These are phyloP conservation scores for Lytechinus pictus DNA, from an alignment of 35 echinoderm and acorn worm genomes.

Conservation along the genomic window DNA sequence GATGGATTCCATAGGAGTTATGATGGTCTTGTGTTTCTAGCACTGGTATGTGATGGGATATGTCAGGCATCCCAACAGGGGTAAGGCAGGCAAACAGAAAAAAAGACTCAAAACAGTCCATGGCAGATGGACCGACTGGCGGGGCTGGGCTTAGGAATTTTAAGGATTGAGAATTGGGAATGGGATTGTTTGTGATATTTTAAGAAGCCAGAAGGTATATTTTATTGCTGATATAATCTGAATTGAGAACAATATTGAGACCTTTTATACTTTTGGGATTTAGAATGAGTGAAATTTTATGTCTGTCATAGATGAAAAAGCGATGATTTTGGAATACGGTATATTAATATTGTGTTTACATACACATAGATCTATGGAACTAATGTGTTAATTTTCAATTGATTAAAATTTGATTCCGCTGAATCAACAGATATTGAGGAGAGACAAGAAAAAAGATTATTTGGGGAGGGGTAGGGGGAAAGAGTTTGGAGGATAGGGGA, in stretches of 20 bases:
- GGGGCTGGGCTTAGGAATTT: background rate
- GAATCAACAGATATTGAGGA: background rate
- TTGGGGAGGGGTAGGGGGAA: background rate
- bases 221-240: too few species aligned
- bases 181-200: background rate
- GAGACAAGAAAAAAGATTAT: too few species aligned
- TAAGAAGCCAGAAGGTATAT: too few species aligned
- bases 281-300: background rate
- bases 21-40: constrained; percentile 51
- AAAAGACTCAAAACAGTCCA: constrained; percentile 23
- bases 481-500: background rate
- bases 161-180: background rate
- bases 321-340: background rate
- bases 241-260: too few species aligned
- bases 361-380: too few species aligned
- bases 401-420: too few species aligned
- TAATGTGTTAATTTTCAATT: too few species aligned
- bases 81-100: background rate
- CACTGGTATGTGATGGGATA: constrained; percentile 43
- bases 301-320: background rate
- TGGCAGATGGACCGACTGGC: background rate
- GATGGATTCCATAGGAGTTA: constrained; percentile 44
- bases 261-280: background rate
- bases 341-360: background rate
- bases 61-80: background rate